phyloP scores from a whole-genome alignment of 1,140 invertebrate species.

The Drosophila rhopaloa region DNA sequence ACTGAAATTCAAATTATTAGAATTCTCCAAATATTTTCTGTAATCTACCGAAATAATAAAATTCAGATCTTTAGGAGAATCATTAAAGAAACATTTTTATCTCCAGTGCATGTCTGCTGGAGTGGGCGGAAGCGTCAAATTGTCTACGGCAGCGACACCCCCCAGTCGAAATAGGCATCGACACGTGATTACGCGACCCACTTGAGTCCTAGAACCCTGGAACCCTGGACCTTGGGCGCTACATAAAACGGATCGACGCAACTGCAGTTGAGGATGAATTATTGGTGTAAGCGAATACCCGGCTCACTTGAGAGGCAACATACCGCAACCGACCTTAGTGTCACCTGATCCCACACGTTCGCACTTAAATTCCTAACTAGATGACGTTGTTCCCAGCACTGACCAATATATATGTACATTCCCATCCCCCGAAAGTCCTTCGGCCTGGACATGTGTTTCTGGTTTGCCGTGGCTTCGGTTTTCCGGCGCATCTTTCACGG shows the following conservation, averaged over 20 bases:
- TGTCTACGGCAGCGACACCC: slow-evolving; percentile 68
- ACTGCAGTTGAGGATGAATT: slow-evolving; percentile 79
- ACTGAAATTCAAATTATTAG: no score
- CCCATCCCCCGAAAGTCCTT: slow-evolving; percentile 7
- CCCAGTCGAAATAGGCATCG: slow-evolving; percentile 36
- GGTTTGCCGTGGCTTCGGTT: slow-evolving; percentile 40
- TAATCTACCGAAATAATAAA: no score
- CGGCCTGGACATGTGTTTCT: slow-evolving; percentile 43
- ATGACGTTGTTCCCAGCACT: slow-evolving; percentile 10
- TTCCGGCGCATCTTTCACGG: slow-evolving; percentile 39
- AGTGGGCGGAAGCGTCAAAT: slow-evolving; percentile 78
- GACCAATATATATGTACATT: slow-evolving; percentile 1
- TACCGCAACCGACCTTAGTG: slow-evolving; percentile 64
- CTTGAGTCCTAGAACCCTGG: slow-evolving; percentile 49
- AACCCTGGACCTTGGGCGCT: slow-evolving; percentile 44
- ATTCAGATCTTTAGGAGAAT: no score
- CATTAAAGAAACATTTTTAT: neutral
- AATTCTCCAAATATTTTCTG: no score
- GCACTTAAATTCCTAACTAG: slow-evolving; percentile 42
- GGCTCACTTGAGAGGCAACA: slow-evolving; percentile 77
- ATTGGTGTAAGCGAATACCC: slow-evolving; percentile 71
- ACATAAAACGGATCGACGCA: slow-evolving; percentile 74
- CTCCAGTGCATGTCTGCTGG: neutral
- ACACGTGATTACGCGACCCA: slow-evolving; percentile 65
- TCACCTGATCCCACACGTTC: slow-evolving; percentile 76